Base-by-base conservation (phyloP, 2,888 invertebrate species). In the Nemapogon koenigi region DNA sequence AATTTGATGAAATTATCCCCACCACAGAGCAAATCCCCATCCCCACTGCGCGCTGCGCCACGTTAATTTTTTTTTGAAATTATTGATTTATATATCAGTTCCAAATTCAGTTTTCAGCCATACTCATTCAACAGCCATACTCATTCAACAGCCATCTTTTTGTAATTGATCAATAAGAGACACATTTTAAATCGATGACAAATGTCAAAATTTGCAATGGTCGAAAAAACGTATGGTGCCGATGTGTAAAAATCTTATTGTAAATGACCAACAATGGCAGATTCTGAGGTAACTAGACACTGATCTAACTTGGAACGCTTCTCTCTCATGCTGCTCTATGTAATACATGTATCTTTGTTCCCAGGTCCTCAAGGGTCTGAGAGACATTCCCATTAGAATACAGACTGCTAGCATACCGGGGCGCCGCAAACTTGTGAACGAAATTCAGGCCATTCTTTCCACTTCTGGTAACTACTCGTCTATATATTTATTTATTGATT, bases 401-500 rank as follows among this genome's bases (percentile, higher is more conserved):
- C 89, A 89, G 64, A 86, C 86, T 54, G 82, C 88, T 47, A 89
- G 88, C 69, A 73, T 85, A 58, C 87, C 83, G 57, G 87, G 85
- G 56, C 81, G 90, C 56, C 83, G 83, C 58, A 76, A 83, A 60
- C 81, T 88, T 53, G 73, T 89, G 45, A 67, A 84, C 52, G 84
- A 85, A 76, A 85, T 90, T 61, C 82, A 83, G 55, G 75, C 82
- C 64, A 85, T 90, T 61, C 78, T 91, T 60, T 79, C 84, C 55
- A 85, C 87, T 61, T 83, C 88, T 71, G 90, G 92, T 92, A 76
- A 68, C 11, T n/a, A n/a, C n/a, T n/a, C n/a, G n/a, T n/a, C n/a
- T n/a, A n/a, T n/a, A n/a, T n/a, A n/a, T n/a, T n/a, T n/a, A n/a
- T n/a, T n/a, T n/a, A n/a, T n/a, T n/a, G n/a, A n/a, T n/a, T n/a